Conservation (phyloP, 2,888 invertebrate species). For the Matsumyia berberina region DNA sequence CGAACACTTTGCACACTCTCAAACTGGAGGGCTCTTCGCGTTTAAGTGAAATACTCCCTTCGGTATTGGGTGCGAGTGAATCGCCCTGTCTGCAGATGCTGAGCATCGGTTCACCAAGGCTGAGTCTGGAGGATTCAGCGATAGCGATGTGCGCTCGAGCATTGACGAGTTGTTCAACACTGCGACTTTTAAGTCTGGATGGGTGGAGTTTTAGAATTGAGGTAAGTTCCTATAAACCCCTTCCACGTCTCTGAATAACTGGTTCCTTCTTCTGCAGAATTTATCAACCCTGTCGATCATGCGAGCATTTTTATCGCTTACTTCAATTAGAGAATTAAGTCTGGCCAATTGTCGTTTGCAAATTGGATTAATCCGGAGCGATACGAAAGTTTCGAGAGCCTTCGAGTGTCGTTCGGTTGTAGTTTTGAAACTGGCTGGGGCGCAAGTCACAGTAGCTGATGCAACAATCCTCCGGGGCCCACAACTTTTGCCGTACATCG, state of each 20-base stretch:
- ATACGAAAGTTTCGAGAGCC: conserved; percentile 76
- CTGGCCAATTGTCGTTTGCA: conserved; percentile 85
- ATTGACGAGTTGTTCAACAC: conserved; percentile 84
- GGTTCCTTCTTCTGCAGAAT: conserved; percentile 72
- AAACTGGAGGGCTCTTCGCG: conserved; percentile 86
- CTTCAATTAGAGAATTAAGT: conserved; percentile 85
- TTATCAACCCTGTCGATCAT: conserved; percentile 84
- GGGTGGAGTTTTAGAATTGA: conserved; percentile 86
- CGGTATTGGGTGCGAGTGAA: conserved; percentile 85
- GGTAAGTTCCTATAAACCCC: conserved; percentile 80
- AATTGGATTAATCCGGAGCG: conserved; percentile 81
- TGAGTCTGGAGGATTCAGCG: conserved; percentile 85
- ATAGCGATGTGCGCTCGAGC: conserved; percentile 80
- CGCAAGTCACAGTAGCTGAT: conserved; percentile 85
- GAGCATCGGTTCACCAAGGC: conserved; percentile 85
- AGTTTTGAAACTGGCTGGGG: conserved; percentile 85
- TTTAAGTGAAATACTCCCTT: conserved; percentile 86
- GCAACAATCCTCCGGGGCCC: conserved; percentile 84
- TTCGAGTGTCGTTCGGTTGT: conserved; percentile 85
- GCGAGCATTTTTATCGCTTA: conserved; percentile 85
- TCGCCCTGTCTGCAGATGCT: conserved; percentile 85
- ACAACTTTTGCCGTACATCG: conserved; percentile 84
- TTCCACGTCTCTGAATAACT: neutral
- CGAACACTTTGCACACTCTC: conserved; percentile 85
- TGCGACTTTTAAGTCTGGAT: conserved; percentile 85